A percentile compares a stretch with the other conserved stretches of the same genome.
Evolutionary conservation across 2,113 vertebrate species (phyloP).

Genomic region (Eretmochelys imbricata): DNA sequence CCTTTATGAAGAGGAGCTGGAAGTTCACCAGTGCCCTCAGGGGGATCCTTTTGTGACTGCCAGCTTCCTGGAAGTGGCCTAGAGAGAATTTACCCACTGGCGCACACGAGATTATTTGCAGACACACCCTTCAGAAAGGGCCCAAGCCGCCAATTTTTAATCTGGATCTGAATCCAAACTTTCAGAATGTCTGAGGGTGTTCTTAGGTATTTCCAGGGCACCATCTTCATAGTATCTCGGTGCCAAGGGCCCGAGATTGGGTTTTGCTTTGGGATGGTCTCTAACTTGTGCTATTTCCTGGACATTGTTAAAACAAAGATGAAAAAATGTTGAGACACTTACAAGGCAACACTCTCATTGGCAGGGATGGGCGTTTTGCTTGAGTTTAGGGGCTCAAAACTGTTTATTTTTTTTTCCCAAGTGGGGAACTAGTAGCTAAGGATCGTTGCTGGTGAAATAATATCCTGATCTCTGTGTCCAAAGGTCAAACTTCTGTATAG

Average conservation of each 20-base stretch:
- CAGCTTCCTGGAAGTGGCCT: not conserved
- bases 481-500: not conserved
- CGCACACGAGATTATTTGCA: not conserved
- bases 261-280: not conserved
- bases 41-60: not conserved
- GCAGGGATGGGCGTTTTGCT: not conserved
- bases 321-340: not conserved
- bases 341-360: not conserved
- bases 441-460: not conserved
- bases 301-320: not conserved
- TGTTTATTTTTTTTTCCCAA: too few species aligned
- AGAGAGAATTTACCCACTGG: not conserved
- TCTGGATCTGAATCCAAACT: not conserved
- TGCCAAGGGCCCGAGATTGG: not conserved
- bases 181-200: too few species aligned
- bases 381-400: too few species aligned
- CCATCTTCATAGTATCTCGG: fast-evolving
- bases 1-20: not conserved
- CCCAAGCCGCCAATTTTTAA: fast-evolving
- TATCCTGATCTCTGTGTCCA: not conserved
- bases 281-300: fast-evolving
- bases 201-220: not conserved
- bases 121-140: not conserved
- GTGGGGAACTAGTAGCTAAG: not conserved
- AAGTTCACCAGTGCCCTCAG: fast-evolving